Percentiles rank a stretch among this genome's conserved stretches.
Evolutionary conservation across 2,113 vertebrate genomes (phyloP).

Genomic region (Benitochromis conjunctus): DNA sequence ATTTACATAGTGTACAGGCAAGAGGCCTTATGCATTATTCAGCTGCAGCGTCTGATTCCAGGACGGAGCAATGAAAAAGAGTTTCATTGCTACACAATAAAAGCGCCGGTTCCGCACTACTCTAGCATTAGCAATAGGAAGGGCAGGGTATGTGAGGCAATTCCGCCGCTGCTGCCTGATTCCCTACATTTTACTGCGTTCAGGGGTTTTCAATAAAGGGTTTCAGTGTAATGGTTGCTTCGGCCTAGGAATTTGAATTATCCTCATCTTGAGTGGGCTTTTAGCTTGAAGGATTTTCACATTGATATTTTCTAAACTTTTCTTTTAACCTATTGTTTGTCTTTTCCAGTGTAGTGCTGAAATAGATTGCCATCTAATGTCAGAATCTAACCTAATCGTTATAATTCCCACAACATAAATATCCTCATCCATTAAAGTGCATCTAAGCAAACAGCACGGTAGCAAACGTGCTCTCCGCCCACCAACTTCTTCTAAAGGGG

Average conservation of each 20-base stretch:
- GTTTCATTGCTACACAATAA: slow-evolving; percentile 70
- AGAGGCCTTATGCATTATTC: slow-evolving; percentile 77
- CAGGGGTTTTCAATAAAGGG: slow-evolving; percentile 70
- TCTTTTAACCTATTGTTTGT: slow-evolving; percentile 6
- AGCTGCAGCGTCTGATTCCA: slow-evolving; percentile 66
- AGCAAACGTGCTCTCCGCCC: not conserved
- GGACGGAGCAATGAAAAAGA: slow-evolving; percentile 65
- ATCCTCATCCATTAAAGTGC: not conserved
- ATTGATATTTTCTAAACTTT: slow-evolving; percentile 43
- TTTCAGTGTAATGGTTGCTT: slow-evolving; percentile 57
- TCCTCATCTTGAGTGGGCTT: slow-evolving; percentile 13
- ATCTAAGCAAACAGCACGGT: not conserved
- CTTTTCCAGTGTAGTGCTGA: not conserved
- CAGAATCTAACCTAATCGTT: not conserved
- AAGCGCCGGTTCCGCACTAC: slow-evolving; percentile 55
- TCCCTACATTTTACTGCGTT: slow-evolving; percentile 68
- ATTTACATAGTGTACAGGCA: slow-evolving; percentile 74
- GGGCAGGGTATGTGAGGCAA: slow-evolving; percentile 49
- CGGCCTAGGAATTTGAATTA: slow-evolving; percentile 56
- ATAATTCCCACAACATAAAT: not conserved
- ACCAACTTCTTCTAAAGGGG: not conserved
- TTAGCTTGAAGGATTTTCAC: slow-evolving; percentile 53
- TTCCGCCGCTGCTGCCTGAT: slow-evolving; percentile 44
- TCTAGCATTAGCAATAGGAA: slow-evolving; percentile 61
- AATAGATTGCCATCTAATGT: not conserved